Evolutionary conservation across 2,113 vertebrate species (phyloP), one percentile per base, ranked within the genome.

Genomic region (Vidua chalybeata): DNA sequence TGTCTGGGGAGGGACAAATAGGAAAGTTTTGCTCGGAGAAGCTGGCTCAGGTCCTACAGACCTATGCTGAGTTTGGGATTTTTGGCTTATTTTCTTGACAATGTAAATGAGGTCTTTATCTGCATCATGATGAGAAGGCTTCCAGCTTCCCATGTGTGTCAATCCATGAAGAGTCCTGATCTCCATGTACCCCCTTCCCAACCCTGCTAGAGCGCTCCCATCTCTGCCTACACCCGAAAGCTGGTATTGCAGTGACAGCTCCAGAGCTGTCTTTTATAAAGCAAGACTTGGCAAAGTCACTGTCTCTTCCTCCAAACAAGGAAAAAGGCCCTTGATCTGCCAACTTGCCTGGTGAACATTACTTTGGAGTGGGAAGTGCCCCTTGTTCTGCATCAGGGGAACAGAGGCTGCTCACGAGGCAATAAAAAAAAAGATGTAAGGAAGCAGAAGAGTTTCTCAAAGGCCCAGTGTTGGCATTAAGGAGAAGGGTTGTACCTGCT

Each of bases 171-270:
- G 4, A 45, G 37, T 11, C 22, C 54, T 18, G 15, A 30, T 24
- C 28, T 81, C 35, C 64, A 27, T 0, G 3, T 30, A 18, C 5
- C 33, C 28, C 27, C 35, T 54, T 68, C 41, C 49, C 30, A 55
- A 5, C 14, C 7, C 49, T n/a, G 37, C 37, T 4, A 9, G 10
- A 62, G 56, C 0, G 0, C 33, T 37, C 56, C 27, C 0, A 0
- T 30, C 26, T 64, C 19, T 66, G n/a, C 37, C 51, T 71, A 62
- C 39, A 12, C 30, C 71, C 0, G 0, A 41, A 52, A 51, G 6
- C 33, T 11, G 4, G 6, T 11, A 8, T 31, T 46, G 67, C 58
- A 54, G 21, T 31, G 62, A 54, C 0, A 3, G 48, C 14, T n/a
- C 9, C 24, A 28, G 61, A 73, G 20, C 26, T 26, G 7, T 23